Conservation (phyloP, 1,140 invertebrate species). For the Propsilocerus akamusi region DNA sequence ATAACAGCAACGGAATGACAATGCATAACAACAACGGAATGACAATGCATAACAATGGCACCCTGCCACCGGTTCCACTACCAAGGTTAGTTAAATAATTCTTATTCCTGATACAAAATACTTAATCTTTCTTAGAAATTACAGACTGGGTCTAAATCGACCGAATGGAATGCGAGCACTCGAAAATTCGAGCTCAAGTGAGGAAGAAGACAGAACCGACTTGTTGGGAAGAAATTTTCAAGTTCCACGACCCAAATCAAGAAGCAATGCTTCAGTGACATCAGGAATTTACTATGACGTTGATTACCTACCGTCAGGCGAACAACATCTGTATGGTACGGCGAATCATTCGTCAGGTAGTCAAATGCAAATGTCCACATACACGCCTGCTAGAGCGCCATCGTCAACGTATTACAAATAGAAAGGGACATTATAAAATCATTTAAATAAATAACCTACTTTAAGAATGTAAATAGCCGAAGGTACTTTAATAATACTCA, state of each 20-base stretch:
- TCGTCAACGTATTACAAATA: conserved; percentile 16
- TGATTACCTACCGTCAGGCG: conserved; percentile 53
- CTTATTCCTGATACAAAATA: neutral
- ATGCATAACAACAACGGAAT: conserved; percentile 27
- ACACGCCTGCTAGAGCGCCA: conserved; percentile 29
- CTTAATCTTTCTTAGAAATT: neutral
- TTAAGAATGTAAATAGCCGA: too few species aligned
- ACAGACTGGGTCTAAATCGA: conserved; percentile 22
- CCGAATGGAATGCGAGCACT: conserved; percentile 25
- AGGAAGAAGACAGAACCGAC: conserved; percentile 52
- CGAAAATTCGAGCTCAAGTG: conserved; percentile 41
- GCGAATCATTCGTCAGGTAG: conserved; percentile 33
- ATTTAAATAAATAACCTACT: too few species aligned
- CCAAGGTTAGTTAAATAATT: conserved; percentile 28
- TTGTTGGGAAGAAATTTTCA: conserved; percentile 41
- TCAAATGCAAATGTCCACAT: conserved; percentile 49
- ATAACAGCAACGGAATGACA: conserved; percentile 21
- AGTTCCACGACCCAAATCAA: conserved; percentile 60
- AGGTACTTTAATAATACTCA: too few species aligned
- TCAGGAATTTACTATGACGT: conserved; percentile 77
- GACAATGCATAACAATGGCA: conserved; percentile 17
- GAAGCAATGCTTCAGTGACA: conserved; percentile 44
- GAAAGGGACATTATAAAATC: too few species aligned
- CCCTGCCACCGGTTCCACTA: conserved; percentile 46
- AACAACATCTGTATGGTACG: conserved; percentile 18